Evolutionary conservation across 2,797 vertebrate genomes (phyloP), one percentile per base, ranked within the genome.

Genomic region (Balearica regulorum): DNA sequence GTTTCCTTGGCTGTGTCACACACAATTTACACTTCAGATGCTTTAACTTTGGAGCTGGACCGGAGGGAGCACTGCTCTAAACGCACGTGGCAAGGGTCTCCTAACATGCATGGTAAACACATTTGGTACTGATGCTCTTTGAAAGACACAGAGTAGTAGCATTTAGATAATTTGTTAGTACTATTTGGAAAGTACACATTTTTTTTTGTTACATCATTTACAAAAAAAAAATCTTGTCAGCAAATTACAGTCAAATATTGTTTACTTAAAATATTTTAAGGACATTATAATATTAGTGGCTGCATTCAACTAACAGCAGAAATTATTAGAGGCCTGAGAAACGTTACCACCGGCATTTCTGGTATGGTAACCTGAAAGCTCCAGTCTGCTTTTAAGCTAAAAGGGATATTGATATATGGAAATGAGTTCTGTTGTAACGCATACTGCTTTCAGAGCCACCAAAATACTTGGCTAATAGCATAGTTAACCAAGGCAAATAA

Each of bases 11-110:
- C 84, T 96, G 62, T 90, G 94, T 92, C 89, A 91, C 87, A 96
- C 75, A 72, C 92, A 94, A 95, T 94, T 96, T 93, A 87, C 93
- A 96, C 92, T 94, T 97, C 81, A 97, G 93, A 90, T 96, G 82
- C 93, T 96, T 95, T 94, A 93, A 87, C 83, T 94, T 87, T 85
- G 68, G 91, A 92, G 92, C 82, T 11, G 33, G 87, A 87, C 89
- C 0, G 1, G 90, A 93, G 82, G 83, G 87, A 96, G n/a, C 58
- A 48, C 72, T 10, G 13, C 83, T 96, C 68, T 65, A 61, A 95
- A 75, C 3, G 0, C 85, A 85, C 18, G 1, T 25, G 17, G 66
- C 69, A 44, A 91, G 85, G 62, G 54, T 72, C 15, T 22, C 71
- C 19, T 70, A 13, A 87, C 62, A 48, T 87, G 64, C 79, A 70